Base-by-base conservation (phyloP, 1,140 invertebrate genomes). In the Drosophila pseudoananassae region DNA sequence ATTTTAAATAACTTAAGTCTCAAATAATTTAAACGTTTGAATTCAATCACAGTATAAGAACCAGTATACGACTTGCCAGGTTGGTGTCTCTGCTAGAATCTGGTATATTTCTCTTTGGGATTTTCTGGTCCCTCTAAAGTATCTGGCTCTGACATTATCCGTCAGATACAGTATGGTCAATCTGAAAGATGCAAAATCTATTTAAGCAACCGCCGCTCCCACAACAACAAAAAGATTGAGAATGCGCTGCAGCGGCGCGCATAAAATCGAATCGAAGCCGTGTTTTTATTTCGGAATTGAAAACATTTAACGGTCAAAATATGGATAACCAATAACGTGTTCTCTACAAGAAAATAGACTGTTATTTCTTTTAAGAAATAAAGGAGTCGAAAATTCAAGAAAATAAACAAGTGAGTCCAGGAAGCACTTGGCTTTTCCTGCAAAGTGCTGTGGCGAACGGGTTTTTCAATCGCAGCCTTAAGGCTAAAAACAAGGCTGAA, bases 401-500 rank as follows among this genome's bases (percentile, higher is more conserved):
- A 43, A 14, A 43, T 43, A 8, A 7, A 17, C 40, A 3, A 17
- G 33, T 12, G 33, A 36, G 33, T n/a, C 33, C 9, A 3, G 40
- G 40, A 4, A 15, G 40, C 40, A 9, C 2, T 43, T 15, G 33
- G 33, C 15, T 49, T 63, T 50, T 63, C 58, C 63, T 66, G 45
- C 5, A 15, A 43, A 36, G 33, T 36, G 33, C 7, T 43, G 46
- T 25, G 20, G 25, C 23, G 59, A 66, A 66, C 63, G 63, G 63
- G 63, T 66, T 66, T 66, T 66, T 10, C 33, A 25, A n/a, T 27
- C 10, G 27, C 43, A 66, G 59, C 63, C 63, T 66, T 43, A 33
- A 31, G 23, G 45, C 15, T n/a, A 43, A 27, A 55, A 45, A 56
- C 23, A 56, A 56, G 38, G 53, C 43, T 63, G 15, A 29, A 63